Evolutionary conservation across 2,113 vertebrate genomes (phyloP).

Genomic region (Cyanoliseus patagonus): DNA sequence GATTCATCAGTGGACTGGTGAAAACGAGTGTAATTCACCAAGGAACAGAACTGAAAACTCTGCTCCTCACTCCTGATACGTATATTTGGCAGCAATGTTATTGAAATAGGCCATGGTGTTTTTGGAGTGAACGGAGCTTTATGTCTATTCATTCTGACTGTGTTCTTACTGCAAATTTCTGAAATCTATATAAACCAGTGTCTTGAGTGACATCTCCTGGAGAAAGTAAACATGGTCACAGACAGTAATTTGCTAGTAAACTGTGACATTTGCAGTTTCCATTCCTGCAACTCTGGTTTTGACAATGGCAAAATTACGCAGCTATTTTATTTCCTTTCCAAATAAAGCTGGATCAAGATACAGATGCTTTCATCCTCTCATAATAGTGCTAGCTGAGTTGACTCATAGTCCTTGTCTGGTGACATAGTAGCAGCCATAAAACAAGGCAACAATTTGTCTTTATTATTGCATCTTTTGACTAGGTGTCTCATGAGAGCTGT

Average conservation of each 20-base stretch:
- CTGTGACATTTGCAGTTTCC: not conserved
- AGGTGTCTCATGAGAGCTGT: not conserved
- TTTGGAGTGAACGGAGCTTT: conserved; percentile 8
- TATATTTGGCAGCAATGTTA: not conserved
- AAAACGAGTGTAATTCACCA: not conserved
- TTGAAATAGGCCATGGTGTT: conserved; percentile 16
- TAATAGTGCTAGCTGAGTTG: not conserved
- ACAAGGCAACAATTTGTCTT: not conserved
- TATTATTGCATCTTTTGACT: not conserved
- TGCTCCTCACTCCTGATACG: not conserved
- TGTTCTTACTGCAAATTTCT: not conserved
- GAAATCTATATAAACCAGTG: not conserved
- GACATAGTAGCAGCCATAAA: not conserved
- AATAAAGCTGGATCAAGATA: not conserved
- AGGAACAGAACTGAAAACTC: not conserved
- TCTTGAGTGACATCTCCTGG: conserved; percentile 62
- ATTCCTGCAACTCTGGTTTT: not conserved
- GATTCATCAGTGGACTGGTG: not conserved
- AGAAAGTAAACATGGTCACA: conserved; percentile 24
- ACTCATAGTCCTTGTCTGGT: not conserved
- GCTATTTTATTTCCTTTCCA: not conserved
- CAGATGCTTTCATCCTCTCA: not conserved
- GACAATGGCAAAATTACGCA: not conserved
- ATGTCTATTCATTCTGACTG: not conserved
- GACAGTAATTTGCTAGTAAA: not conserved